phyloP scores from a whole-genome alignment of 2,888 invertebrate genomes.

The Rapana venosa region DNA sequence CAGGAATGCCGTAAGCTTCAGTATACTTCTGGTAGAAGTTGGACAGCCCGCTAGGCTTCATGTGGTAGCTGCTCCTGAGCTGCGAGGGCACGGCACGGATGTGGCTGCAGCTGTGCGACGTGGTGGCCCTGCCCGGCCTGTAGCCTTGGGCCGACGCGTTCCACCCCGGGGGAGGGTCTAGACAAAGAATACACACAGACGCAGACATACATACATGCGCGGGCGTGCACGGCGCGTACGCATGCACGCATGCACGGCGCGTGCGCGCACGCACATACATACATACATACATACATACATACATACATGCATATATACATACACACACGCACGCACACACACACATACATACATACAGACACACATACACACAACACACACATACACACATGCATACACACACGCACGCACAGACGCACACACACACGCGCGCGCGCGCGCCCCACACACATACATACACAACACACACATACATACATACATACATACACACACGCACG shows the following conservation, averaged over 20 bases:
- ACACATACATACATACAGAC: neutral
- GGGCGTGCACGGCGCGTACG: neutral
- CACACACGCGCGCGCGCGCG: no score
- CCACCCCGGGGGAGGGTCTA: slow-evolving; percentile 12
- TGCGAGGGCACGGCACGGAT: slow-evolving; percentile 51
- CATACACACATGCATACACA: neutral
- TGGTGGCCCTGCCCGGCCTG: slow-evolving; percentile 51
- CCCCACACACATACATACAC: no score
- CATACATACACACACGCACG: no score
- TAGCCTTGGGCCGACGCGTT: slow-evolving; percentile 43
- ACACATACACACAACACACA: neutral
- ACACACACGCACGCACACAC: neutral
- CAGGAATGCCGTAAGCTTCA: slow-evolving; percentile 67
- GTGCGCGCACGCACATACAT: neutral
- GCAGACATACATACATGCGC: neutral
- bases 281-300: slow-evolving; percentile 3
- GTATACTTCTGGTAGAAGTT: slow-evolving; percentile 67
- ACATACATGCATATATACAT: slow-evolving; percentile 16
- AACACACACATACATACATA: no score
- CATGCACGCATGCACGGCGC: neutral
- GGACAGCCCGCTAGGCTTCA: slow-evolving; percentile 55
- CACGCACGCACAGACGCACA: no score
- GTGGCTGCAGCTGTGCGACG: slow-evolving; percentile 52
- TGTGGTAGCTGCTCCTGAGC: slow-evolving; percentile 41
- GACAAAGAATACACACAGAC: neutral